Evolutionary conservation across 2,888 invertebrate genomes (phyloP).

Genomic region (Branchellion lobata): DNA sequence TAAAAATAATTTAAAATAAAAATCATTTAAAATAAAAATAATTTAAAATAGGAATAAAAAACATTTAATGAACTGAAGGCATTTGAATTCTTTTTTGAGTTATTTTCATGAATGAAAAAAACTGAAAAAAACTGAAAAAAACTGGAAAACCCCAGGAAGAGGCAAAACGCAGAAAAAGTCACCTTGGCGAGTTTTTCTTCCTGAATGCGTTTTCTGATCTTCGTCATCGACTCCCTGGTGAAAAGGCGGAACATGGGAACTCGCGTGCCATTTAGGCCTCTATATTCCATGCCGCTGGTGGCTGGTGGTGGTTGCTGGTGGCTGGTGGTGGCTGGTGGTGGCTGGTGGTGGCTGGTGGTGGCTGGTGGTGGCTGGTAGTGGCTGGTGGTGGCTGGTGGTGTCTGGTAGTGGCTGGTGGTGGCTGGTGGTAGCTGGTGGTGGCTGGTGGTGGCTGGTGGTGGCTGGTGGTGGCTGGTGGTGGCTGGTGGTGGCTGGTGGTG

Average conservation of each 20-base stretch:
- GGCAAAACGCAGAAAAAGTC: not conserved
- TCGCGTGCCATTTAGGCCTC: slow-evolving; percentile 4
- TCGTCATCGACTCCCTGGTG: slow-evolving; percentile 80
- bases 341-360: not conserved
- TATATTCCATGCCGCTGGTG: slow-evolving; percentile 27
- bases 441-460: not conserved
- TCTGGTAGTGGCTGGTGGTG: too few relatives aligned
- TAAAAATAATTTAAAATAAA: too few relatives aligned
- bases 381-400: too few relatives aligned
- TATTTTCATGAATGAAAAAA: too few relatives aligned
- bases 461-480: not conserved
- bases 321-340: not conserved
- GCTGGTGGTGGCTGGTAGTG: not conserved
- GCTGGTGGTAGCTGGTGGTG: too few relatives aligned
- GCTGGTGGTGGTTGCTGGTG: not conserved
- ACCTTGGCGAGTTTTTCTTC: slow-evolving; percentile 46
- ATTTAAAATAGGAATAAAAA: too few relatives aligned
- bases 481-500: not conserved
- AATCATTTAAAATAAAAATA: too few relatives aligned
- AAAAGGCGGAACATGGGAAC: slow-evolving; percentile 52
- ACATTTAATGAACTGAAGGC: too few relatives aligned
- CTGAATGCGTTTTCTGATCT: slow-evolving; percentile 75
- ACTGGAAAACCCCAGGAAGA: too few relatives aligned
- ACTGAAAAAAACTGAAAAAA: too few relatives aligned
- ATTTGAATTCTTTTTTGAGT: too few relatives aligned